phyloP scores from a whole-genome alignment of 1,140 invertebrate species.

The Venturia canescens region DNA sequence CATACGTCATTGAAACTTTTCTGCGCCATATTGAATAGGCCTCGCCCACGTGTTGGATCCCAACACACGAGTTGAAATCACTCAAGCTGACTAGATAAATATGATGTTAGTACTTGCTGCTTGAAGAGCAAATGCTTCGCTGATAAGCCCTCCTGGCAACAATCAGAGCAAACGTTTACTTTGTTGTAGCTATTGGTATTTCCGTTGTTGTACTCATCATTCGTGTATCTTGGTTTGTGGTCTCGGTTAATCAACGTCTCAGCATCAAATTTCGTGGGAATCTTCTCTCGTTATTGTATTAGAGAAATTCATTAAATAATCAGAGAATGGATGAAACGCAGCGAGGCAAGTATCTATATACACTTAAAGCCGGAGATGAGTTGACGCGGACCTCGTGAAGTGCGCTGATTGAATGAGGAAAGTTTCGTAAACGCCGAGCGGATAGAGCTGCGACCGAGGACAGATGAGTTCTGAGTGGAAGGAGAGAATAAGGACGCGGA shows the following conservation, averaged over 20 bases:
- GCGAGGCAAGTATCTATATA: not conserved
- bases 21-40: no score
- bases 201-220: not conserved
- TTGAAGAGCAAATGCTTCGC: no score
- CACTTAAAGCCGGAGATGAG: conserved; percentile 3
- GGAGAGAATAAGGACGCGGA: not conserved
- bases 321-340: not conserved
- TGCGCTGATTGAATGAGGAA: conserved; percentile 41
- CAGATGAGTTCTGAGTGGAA: not conserved
- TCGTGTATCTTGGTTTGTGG: not conserved
- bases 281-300: conserved; percentile 31
- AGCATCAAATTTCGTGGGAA: not conserved
- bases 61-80: no score
- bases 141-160: no score
- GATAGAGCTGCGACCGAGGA: not conserved
- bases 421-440: conserved; percentile 39
- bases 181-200: no score
- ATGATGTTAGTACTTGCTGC: no score
- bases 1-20: no score
- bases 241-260: not conserved
- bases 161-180: no score
- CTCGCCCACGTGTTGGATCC: no score
- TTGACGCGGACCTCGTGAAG: conserved; percentile 30
- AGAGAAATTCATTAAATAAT: conserved; percentile 31
- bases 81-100: no score